These are phyloP conservation scores for Scotopteryx bipunctaria DNA, from an alignment of 2,888 invertebrate species.

Conservation along the genomic window DNA sequence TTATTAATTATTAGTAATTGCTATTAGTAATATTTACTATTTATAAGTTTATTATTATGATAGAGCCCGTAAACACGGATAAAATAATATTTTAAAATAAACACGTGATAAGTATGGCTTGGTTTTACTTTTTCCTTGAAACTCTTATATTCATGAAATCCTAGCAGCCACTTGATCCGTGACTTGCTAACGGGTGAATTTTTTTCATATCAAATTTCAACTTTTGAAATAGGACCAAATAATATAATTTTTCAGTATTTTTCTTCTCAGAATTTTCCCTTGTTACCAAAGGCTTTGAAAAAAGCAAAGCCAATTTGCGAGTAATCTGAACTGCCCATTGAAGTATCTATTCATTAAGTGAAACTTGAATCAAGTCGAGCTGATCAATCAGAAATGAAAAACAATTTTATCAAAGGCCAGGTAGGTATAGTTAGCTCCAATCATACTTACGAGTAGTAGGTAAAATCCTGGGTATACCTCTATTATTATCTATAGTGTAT, in stretches of 20 bases:
- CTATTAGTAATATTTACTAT: too few species aligned
- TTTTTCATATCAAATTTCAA: conserved; percentile 8
- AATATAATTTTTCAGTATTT: neutral
- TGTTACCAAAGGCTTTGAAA: conserved; percentile 14
- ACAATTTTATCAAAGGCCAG: conserved; percentile 13
- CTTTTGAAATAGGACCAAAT: conserved; percentile 5
- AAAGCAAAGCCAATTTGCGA: conserved; percentile 19
- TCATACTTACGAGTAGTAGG: too few species aligned
- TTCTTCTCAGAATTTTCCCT: conserved; percentile 12
- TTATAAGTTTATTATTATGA: conserved; percentile 2
- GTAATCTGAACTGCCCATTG: conserved; percentile 21
- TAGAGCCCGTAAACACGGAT: conserved; percentile 9
- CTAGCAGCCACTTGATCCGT: neutral
- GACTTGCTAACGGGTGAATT: neutral
- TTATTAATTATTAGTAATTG: too few species aligned
- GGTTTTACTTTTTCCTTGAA: conserved; percentile 3
- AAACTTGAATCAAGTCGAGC: conserved; percentile 11
- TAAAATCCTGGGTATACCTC: too few species aligned
- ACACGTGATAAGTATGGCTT: neutral
- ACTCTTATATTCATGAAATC: neutral
- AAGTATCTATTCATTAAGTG: conserved; percentile 18
- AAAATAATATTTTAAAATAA: conserved; percentile 5
- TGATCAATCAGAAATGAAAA: conserved; percentile 13
- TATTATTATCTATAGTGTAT: too few species aligned
- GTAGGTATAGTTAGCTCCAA: too few species aligned